A percentile compares a stretch with the other conserved stretches of the same genome.
Conservation (phyloP, 2,888 invertebrate species). For the Mythimna loreyi region DNA sequence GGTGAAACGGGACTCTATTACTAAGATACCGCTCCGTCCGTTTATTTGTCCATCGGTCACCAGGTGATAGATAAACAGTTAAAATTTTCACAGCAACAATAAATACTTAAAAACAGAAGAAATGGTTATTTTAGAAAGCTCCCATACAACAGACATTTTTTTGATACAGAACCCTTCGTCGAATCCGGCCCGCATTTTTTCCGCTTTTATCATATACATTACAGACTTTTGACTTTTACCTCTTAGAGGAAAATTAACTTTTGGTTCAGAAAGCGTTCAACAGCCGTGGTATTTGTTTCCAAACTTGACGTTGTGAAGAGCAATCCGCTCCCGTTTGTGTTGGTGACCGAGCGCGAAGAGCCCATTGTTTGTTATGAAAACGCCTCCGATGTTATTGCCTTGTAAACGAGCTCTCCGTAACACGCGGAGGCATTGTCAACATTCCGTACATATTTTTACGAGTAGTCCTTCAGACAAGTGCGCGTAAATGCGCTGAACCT, state of each 20-base stretch:
- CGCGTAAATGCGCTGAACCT: constrained; percentile 20
- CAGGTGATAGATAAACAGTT: no score
- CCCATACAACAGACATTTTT: no score
- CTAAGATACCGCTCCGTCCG: not conserved
- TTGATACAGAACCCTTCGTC: no score
- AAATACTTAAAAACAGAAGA: no score
- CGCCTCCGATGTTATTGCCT: constrained; percentile 66
- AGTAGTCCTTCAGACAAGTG: constrained; percentile 31
- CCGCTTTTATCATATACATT: no score
- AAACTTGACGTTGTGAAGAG: constrained; percentile 68
- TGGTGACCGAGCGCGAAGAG: constrained; percentile 55
- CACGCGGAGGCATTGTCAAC: constrained; percentile 54
- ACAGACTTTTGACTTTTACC: not conserved
- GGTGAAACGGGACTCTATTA: not conserved
- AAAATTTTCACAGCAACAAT: no score
- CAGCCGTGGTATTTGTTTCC: constrained; percentile 60
- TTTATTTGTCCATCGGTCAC: no score
- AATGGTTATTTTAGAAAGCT: no score
- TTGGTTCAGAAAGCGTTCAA: constrained; percentile 31
- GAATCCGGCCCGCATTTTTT: no score
- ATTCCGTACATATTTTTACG: constrained; percentile 53
- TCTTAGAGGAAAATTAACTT: constrained; percentile 4
- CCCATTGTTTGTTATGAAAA: constrained; percentile 76
- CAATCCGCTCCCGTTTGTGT: constrained; percentile 67
- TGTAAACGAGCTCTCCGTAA: constrained; percentile 57